Percentiles rank a stretch among this genome's conserved stretches.
Evolutionary conservation across 2,113 vertebrate genomes (phyloP).

Genomic region (Callaeas wilsoni): DNA sequence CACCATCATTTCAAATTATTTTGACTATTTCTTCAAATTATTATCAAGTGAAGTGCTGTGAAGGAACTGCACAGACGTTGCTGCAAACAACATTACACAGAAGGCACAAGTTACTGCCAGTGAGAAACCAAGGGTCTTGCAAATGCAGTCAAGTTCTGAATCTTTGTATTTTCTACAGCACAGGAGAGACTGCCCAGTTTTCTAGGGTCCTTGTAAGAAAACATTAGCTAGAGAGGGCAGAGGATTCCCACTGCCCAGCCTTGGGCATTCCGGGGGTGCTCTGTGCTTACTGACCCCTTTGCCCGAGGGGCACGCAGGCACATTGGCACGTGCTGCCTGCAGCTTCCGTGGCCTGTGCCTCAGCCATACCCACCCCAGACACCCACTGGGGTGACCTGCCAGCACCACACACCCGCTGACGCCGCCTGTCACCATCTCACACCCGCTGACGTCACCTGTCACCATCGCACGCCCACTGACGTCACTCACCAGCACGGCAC

Average conservation of each 20-base stretch:
- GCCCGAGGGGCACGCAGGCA: fast-evolving
- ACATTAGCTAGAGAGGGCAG: fast-evolving
- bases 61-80: neutral
- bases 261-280: fast-evolving
- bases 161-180: neutral
- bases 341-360: fast-evolving
- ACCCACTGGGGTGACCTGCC: too few species aligned
- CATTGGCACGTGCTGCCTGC: fast-evolving
- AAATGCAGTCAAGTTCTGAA: neutral
- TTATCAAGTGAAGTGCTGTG: neutral
- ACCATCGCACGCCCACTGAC: fast-evolving
- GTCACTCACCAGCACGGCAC: fast-evolving
- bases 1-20: neutral
- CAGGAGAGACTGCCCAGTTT: fast-evolving
- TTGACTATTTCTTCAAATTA: neutral
- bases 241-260: fast-evolving
- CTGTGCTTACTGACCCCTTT: fast-evolving
- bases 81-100: neutral
- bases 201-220: neutral
- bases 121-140: neutral
- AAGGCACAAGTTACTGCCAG: neutral
- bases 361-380: neutral
- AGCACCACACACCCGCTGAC: too few species aligned
- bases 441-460: neutral
- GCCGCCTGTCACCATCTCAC: neutral